Base-by-base conservation (phyloP, 2,113 vertebrate species). In the Emydura subglobosa region DNA sequence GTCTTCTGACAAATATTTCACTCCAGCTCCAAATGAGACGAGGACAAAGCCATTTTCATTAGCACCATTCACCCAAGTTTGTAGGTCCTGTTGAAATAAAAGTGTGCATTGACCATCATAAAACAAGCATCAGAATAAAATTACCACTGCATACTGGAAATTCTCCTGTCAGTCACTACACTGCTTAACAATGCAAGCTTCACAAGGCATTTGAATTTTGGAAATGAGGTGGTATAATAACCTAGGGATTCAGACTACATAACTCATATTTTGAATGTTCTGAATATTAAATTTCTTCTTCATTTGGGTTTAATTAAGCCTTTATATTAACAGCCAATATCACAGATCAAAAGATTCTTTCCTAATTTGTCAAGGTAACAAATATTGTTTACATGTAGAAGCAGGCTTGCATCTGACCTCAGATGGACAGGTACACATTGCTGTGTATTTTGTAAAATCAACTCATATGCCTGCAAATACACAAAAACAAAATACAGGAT, bases 11-110 rank as follows among this genome's bases (percentile, higher is more conserved):
- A 99, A 98, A 94, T 99, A 99, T 96, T 99, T 99, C 85, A 99
- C 99, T 47, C 99, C 99, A 2, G 99, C 99, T 89, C 99, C 99
- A 54, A 99, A 99, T 0, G 99, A 99, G 80, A 99, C 99, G 1
- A 99, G 98, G 82, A 99, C 98, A 92, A 99, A 99, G 89, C 99
- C 99, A 25, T 99, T 98, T 91, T 99, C 98, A 0, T 98, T 96
- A 86, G 99, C 98, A 94, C 98, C 98, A 53, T 98, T 98, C 92
- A 99, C 99, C 99, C 99, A 99, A 0, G 83, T 96, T 82, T 99
- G 98, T 57, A 99, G 99, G 61, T 99, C 99, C 99, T 99, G 65
- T 7, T 9, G 54, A 78, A 93, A 93, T 3, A 59, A 93, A 97
- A 91, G 85, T 2, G n/a, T 2, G 29, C 29, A 87, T 22, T 91